A percentile compares a stretch with the other conserved stretches of the same genome.
Conservation (phyloP, 2,888 invertebrate species). For the Tuta absoluta region DNA sequence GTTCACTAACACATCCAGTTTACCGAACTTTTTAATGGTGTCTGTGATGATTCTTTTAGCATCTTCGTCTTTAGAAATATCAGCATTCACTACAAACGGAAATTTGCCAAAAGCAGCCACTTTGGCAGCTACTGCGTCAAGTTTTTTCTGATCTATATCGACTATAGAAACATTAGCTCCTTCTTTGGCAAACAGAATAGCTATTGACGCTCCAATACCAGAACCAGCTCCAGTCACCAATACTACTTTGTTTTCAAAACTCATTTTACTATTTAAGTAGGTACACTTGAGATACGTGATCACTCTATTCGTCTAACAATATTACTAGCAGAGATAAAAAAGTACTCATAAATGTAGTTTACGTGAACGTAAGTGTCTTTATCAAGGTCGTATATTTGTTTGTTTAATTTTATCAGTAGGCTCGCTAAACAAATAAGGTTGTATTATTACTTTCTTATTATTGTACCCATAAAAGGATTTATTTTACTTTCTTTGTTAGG, state of each 20-base stretch:
- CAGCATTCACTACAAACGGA: slow-evolving; percentile 45
- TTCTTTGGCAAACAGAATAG: slow-evolving; percentile 81
- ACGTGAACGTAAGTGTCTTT: too few relatives aligned
- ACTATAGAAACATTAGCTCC: slow-evolving; percentile 82
- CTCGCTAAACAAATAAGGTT: too few relatives aligned
- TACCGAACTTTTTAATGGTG: slow-evolving; percentile 45
- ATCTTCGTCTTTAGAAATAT: slow-evolving; percentile 47
- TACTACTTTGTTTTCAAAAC: slow-evolving; percentile 64
- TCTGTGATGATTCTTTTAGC: slow-evolving; percentile 40
- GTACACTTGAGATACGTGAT: not conserved
- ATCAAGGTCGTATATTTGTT: too few relatives aligned
- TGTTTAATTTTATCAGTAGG: too few relatives aligned
- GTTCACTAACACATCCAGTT: slow-evolving; percentile 51
- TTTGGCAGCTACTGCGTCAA: slow-evolving; percentile 74
- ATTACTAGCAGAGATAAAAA: too few relatives aligned
- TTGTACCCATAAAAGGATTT: too few relatives aligned
- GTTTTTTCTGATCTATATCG: slow-evolving; percentile 83
- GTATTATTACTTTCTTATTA: too few relatives aligned
- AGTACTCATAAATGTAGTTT: too few relatives aligned
- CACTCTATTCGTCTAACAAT: too few relatives aligned
- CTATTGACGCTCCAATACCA: slow-evolving; percentile 85
- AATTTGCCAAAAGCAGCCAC: slow-evolving; percentile 37
- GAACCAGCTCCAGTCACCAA: slow-evolving; percentile 83
- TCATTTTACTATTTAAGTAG: slow-evolving; percentile 27
- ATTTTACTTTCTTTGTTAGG: too few relatives aligned